These are phyloP conservation scores for Spisula solida DNA, from an alignment of 2,888 invertebrate genomes.

Conservation along the genomic window DNA sequence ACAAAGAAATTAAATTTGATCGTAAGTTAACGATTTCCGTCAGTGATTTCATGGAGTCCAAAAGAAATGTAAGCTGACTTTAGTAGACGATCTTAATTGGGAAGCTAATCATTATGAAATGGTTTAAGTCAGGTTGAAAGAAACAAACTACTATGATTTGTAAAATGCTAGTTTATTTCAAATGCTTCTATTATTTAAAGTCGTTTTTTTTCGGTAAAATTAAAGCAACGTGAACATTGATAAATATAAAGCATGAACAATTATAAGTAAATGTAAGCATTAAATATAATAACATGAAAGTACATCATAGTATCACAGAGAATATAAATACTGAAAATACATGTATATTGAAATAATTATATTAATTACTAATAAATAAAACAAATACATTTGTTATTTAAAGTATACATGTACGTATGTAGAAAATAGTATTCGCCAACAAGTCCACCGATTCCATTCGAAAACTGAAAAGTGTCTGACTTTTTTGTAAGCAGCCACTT, in stretches of 20 bases:
- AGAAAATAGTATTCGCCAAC: background rate
- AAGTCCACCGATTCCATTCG: too few relatives aligned
- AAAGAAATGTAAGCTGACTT: too few relatives aligned
- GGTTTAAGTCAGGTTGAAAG: background rate
- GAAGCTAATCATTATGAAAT: too few relatives aligned
- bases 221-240: conserved; percentile 4
- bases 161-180: conserved; percentile 13
- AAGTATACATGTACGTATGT: background rate
- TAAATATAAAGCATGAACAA: background rate
- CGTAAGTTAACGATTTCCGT: too few relatives aligned
- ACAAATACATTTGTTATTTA: background rate
- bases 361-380: background rate
- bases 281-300: background rate
- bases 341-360: background rate
- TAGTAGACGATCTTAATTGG: too few relatives aligned
- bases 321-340: background rate
- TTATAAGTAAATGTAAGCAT: background rate
- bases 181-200: conserved; percentile 18
- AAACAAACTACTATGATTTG: background rate
- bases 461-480: too few relatives aligned
- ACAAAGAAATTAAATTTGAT: too few relatives aligned
- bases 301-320: background rate
- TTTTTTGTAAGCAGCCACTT: too few relatives aligned
- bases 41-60: too few relatives aligned
- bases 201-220: background rate